A percentile compares a stretch with the other conserved stretches of the same genome.
These are phyloP conservation scores for Micronycteris hirsuta DNA, from an alignment of 2,113 vertebrate genomes.

Conservation along the genomic window DNA sequence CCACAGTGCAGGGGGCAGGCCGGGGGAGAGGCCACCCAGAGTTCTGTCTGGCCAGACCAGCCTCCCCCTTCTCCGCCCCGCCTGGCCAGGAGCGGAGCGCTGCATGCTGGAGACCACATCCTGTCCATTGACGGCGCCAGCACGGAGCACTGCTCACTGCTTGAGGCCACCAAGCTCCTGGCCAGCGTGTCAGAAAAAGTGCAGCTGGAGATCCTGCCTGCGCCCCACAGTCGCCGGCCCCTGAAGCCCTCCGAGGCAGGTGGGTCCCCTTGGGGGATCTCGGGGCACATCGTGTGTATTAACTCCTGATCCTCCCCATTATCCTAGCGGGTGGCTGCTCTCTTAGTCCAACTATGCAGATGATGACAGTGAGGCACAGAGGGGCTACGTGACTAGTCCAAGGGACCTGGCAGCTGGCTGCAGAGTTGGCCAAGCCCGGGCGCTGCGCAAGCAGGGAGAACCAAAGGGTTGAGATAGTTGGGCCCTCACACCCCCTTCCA, in stretches of 20 bases:
- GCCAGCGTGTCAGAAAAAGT: slow-evolving; percentile 88
- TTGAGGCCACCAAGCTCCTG: slow-evolving; percentile 95
- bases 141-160: slow-evolving; percentile 92
- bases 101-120: slow-evolving; percentile 92
- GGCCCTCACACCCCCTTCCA: neutral
- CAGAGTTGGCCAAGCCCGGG: neutral
- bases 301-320: neutral
- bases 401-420: neutral
- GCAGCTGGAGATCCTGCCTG: slow-evolving; percentile 92
- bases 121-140: slow-evolving; percentile 95
- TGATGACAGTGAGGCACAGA: neutral
- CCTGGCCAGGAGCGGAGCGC: slow-evolving; percentile 87
- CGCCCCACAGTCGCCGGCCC: slow-evolving; percentile 87
- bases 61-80: neutral
- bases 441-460: neutral
- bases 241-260: slow-evolving; percentile 92
- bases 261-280: slow-evolving; percentile 65
- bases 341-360: neutral
- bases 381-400: neutral
- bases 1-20: accelerated
- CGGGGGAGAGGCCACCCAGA: neutral
- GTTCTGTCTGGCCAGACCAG: neutral
- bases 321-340: neutral
- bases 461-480: neutral
- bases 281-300: accelerated